Percentiles rank a stretch among this genome's conserved stretches.
These are phyloP conservation scores for Crematogaster levior DNA, from an alignment of 2,888 invertebrate species.

Conservation along the genomic window DNA sequence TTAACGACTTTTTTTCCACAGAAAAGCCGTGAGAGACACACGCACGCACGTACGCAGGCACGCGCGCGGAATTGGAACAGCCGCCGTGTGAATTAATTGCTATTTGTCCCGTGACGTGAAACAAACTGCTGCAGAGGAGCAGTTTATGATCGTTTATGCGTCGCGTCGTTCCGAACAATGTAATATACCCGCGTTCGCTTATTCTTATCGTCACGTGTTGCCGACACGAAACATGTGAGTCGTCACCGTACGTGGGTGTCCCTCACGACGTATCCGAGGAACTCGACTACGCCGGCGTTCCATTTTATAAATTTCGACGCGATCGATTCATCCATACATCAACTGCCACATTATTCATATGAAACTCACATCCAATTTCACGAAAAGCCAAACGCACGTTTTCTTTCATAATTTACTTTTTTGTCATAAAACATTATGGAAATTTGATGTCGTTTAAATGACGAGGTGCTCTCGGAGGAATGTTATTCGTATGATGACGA, in stretches of 20 bases:
- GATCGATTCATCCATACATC: background rate
- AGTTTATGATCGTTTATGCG: slow-evolving; percentile 56
- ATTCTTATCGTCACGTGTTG: background rate
- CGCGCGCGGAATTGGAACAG: slow-evolving; percentile 33
- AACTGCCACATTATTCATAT: background rate
- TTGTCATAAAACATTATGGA: background rate
- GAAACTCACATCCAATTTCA: background rate
- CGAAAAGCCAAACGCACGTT: background rate
- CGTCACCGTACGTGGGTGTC: background rate
- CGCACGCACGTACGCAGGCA: background rate
- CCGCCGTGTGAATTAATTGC: slow-evolving; percentile 45
- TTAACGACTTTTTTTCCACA: background rate
- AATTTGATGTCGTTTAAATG: background rate
- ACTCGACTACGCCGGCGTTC: background rate
- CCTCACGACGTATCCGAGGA: background rate
- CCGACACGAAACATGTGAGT: background rate
- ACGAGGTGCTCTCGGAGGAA: background rate
- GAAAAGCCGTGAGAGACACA: background rate
- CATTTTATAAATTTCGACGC: slow-evolving; percentile 1
- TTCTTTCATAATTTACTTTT: background rate
- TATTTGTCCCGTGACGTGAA: slow-evolving; percentile 34
- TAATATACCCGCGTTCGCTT: slow-evolving; percentile 20
- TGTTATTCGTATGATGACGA: background rate
- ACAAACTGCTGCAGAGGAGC: slow-evolving; percentile 12
- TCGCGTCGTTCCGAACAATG: slow-evolving; percentile 27